Evolutionary conservation across 2,888 invertebrate genomes (phyloP).

Genomic region (Folsomia manolachei): DNA sequence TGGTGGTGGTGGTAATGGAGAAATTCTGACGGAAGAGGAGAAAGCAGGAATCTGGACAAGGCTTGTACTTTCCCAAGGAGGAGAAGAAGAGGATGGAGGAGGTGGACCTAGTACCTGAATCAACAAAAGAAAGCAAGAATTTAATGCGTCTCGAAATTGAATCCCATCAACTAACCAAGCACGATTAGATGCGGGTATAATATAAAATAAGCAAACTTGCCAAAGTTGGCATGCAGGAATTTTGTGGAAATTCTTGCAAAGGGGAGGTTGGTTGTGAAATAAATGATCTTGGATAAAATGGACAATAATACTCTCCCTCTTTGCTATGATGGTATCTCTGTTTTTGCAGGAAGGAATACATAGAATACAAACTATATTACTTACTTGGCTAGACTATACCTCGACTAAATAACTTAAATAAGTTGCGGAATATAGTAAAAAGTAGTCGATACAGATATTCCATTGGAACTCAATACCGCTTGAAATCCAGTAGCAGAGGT

Average conservation of each 20-base stretch:
- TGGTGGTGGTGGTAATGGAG: not conserved
- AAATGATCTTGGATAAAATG: too few species aligned
- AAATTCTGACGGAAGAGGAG: constrained; percentile 42
- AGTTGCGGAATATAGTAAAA: not conserved
- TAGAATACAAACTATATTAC: too few species aligned
- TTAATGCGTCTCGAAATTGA: not conserved
- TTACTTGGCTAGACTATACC: too few species aligned
- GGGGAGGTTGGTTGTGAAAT: too few species aligned
- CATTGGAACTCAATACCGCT: not conserved
- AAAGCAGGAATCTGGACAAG: constrained; percentile 43
- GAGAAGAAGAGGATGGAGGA: not conserved
- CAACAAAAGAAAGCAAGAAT: not conserved
- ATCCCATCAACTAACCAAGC: too few species aligned
- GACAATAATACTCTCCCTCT: too few species aligned
- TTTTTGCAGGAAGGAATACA: too few species aligned
- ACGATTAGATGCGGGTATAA: too few species aligned
- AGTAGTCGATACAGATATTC: not conserved
- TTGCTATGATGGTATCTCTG: too few species aligned
- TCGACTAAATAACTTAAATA: not conserved
- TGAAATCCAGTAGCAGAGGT: not conserved
- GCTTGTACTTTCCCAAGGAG: not conserved
- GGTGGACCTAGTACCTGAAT: not conserved
- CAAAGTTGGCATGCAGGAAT: too few species aligned
- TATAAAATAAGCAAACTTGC: not conserved
- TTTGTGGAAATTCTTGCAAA: too few species aligned